phyloP scores from a whole-genome alignment of 2,113 vertebrate genomes.

The human (Homo sapiens) region GRCh38 chr2:113034001-113034500 shows the following conservation, averaged over 20 bases:
- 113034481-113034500: background rate
- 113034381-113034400: background rate
- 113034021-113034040: background rate
- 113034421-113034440: background rate
- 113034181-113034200: background rate
- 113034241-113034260: no score
- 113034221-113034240: background rate
- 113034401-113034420: background rate
- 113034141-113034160: background rate
- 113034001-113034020: background rate
- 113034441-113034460: background rate
- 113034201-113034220: background rate
- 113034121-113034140: fast-evolving
- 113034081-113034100: background rate
- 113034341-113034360: background rate
- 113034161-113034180: background rate
- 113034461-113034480: background rate
- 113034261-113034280: background rate
- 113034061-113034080: background rate
- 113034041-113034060: background rate
- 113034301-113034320: background rate
- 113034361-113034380: background rate
- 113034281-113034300: background rate
- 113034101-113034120: background rate
- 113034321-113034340: background rate